Base-by-base conservation (phyloP, 2,888 invertebrate genomes). In the Microchrysa polita region DNA sequence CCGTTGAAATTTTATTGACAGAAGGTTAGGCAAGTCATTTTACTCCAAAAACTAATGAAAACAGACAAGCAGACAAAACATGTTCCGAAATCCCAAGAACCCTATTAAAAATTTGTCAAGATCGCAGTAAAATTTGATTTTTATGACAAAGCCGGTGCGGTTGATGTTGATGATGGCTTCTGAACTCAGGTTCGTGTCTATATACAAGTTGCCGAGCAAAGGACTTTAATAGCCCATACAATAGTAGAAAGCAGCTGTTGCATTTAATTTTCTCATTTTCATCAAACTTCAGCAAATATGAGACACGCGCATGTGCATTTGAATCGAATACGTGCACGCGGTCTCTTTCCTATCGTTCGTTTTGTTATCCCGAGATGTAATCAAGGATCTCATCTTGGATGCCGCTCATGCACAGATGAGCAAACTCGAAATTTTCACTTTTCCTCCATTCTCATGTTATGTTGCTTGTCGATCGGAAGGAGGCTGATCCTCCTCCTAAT, bases 121-220 rank as follows among this genome's bases (percentile, higher is more conserved):
- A 74, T 73, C 67, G 69, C 34, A 74, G 67, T 74, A 74, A 74
- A 74, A 74, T 74, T 74, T 74, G 74, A 74, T 74, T 74, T 74
- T 74, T 74, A 74, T 74, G 67, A 74, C 42, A 67, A 61, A 69
- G 55, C 23, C 69, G 42, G 42, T 57, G 57, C 34, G 23, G 69
- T 55, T 69, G 69, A 69, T 22, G 18, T 44, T 16, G 55, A 14
- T 42, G 55, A 44, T 34, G 42, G 22, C 48, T 61, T 42, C 23
- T 14, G 16, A n/a, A 34, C 27, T 34, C 27, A 7, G 27, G 27
- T 5, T 34, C 27, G 27, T n/a, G 10, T 48, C 14, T 42, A 12
- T 42, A 12, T 48, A n/a, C 16, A n/a, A 48, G 16, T 7, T 48
- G 5, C 48, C 12, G 4, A 10, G 5, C 48, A 48, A n/a, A n/a